phyloP scores from a whole-genome alignment of 2,888 invertebrate genomes.

The Hirtodrosophila alboralis region DNA sequence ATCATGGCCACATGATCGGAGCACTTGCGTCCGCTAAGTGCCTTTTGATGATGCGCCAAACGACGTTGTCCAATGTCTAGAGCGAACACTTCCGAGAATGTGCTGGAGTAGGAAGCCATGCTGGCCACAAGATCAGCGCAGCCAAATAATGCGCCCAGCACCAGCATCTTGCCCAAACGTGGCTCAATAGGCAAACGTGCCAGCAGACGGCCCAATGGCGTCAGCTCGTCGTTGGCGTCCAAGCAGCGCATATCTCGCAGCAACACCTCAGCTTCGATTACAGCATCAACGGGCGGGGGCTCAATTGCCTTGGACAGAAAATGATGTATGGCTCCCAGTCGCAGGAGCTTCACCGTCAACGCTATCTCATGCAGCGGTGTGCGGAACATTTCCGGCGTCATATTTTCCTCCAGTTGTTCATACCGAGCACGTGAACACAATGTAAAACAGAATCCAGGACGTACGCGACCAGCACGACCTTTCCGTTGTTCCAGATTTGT shows the following conservation, averaged over 20 bases:
- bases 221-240: slow-evolving; percentile 93
- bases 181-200: slow-evolving; percentile 98
- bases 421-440: slow-evolving; percentile 92
- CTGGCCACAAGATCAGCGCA: slow-evolving; percentile 96
- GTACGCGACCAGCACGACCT: slow-evolving; percentile 97
- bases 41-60: slow-evolving; percentile 92
- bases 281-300: slow-evolving; percentile 98
- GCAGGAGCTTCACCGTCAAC: slow-evolving; percentile 92
- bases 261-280: slow-evolving; percentile 97
- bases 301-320: slow-evolving; percentile 98
- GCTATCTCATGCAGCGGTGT: slow-evolving; percentile 98
- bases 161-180: slow-evolving; percentile 97
- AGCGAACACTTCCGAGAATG: slow-evolving; percentile 97
- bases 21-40: slow-evolving; percentile 92
- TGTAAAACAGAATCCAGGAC: slow-evolving; percentile 97
- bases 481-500: slow-evolving; percentile 95
- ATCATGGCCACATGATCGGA: slow-evolving; percentile 98
- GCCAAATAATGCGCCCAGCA: slow-evolving; percentile 95
- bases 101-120: slow-evolving; percentile 97
- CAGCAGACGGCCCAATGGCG: slow-evolving; percentile 95
- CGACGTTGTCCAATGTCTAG: slow-evolving; percentile 90
- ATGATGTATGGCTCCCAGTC: slow-evolving; percentile 95
- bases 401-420: slow-evolving; percentile 92
- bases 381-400: slow-evolving; percentile 98
- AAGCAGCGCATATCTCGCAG: slow-evolving; percentile 95